These are phyloP conservation scores for Andrena praecox DNA, from an alignment of 2,888 invertebrate species.

Conservation along the genomic window DNA sequence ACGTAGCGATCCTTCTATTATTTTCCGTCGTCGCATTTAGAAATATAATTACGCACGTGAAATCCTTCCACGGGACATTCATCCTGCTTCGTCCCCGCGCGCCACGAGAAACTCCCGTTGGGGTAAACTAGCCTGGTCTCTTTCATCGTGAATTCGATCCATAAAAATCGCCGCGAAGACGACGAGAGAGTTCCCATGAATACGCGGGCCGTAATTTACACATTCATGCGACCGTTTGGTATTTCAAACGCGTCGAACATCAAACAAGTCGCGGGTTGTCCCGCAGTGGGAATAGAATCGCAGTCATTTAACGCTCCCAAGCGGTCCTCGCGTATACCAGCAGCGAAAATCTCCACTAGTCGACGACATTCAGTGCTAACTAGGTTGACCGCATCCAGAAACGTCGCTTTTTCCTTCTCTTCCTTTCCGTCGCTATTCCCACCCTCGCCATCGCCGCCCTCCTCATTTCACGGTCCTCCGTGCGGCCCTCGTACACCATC, in stretches of 20 bases:
- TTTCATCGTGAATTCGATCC: background rate
- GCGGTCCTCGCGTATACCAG: background rate
- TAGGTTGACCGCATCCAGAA: conserved; percentile 53
- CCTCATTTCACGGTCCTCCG: conserved; percentile 25
- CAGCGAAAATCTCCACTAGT: background rate
- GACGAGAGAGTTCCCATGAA: conserved; percentile 13
- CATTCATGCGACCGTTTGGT: conserved; percentile 30
- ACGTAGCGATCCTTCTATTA: too few species aligned
- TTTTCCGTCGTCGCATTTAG: too few species aligned
- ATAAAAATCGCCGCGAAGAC: conserved; percentile 8
- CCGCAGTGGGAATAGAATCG: conserved; percentile 1
- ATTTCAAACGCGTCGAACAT: conserved; percentile 25
- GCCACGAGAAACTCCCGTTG: background rate
- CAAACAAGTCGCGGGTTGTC: background rate
- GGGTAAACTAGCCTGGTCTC: conserved; percentile 1
- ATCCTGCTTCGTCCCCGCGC: background rate
- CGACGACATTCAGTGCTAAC: conserved; percentile 24
- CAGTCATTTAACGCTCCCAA: conserved; percentile 31
- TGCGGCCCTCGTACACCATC: conserved; percentile 30
- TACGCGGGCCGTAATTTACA: conserved; percentile 30
- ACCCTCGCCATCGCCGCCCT: background rate
- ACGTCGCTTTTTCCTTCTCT: conserved; percentile 30
- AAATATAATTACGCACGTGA: too few species aligned
- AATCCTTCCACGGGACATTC: too few species aligned
- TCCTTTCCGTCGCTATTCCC: conserved; percentile 27